phyloP scores from a whole-genome alignment of 2,888 invertebrate genomes.

The Eustalomyia histrio region DNA sequence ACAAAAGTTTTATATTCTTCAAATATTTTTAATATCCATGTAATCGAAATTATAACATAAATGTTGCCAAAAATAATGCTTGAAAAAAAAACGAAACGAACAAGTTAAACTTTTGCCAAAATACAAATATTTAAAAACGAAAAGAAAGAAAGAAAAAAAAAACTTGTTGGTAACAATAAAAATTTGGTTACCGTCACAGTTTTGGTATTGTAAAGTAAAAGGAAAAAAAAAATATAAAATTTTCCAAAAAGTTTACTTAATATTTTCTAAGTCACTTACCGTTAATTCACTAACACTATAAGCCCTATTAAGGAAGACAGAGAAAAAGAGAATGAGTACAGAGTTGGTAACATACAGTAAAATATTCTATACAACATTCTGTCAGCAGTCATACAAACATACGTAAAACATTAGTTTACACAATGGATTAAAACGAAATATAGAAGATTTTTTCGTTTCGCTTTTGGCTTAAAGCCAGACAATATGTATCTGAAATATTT shows the following conservation, averaged over 20 bases:
- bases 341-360: no score
- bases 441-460: not conserved
- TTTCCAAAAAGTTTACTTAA: conserved; percentile 30
- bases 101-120: conserved; percentile 12
- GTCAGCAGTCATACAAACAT: conserved; percentile 52
- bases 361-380: conserved; percentile 30
- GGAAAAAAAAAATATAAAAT: conserved; percentile 3
- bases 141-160: not conserved
- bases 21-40: conserved; percentile 56
- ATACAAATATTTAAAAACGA: conserved; percentile 16
- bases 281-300: conserved; percentile 49
- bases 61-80: conserved; percentile 47
- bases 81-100: no score
- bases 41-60: conserved; percentile 57
- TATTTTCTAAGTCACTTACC: conserved; percentile 50
- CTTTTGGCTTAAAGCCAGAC: conserved; percentile 44
- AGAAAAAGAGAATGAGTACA: no score
- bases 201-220: not conserved
- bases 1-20: conserved; percentile 50
- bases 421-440: conserved; percentile 16
- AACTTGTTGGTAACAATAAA: conserved; percentile 3
- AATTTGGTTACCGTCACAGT: conserved; percentile 19
- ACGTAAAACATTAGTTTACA: conserved; percentile 48
- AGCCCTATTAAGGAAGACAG: not conserved
- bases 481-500: conserved; percentile 3